Base-by-base conservation (phyloP, 1,140 invertebrate genomes). In the Onthophagus taurus region DNA sequence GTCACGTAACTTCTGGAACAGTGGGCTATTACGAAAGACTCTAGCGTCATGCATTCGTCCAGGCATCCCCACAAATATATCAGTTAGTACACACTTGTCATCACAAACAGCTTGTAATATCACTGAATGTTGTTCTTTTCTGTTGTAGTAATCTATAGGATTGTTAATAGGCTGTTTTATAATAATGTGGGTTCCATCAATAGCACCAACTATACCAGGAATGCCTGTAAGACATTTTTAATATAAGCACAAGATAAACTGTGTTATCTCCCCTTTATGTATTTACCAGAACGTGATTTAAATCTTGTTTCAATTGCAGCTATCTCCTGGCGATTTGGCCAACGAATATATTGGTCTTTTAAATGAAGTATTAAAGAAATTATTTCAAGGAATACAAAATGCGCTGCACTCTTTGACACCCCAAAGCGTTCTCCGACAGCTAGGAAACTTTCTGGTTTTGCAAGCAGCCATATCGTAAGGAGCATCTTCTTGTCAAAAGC, bases 1-100 rank as follows among this genome's bases (percentile, higher is more conserved):
- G n/a, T 6, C 29, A 9, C 4, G 1, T 9, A 35, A n/a, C 17
- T 5, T 36, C 21, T 36, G 9, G 26, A 36, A 36, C 20, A 42
- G 31, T 31, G 41, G 33, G 23, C 18, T 35, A 14, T 35, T 44
- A 20, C 18, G 17, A 35, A 35, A 21, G 17, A 23, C 23, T 9
- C 31, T 8, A 13, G 33, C 42, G 11, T 44, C 42, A 35, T 35
- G 42, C 18, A 44, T 13, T 2, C 11, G 17, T 44, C 42, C 1
- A 12, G 31, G 31, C 31, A 35, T 44, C 11, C 31, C 42, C 5
- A 44, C 18, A 35, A 35, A 44, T 26, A 44, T 23, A 26, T 44
- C 20, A 5, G 20, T 44, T 36, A 36, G 36, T 17, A 44, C 14
- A 8, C 12, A 5, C 16, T 17, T 34, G 29, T 44, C 21, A 21